Evolutionary conservation across 2,888 invertebrate genomes (phyloP).

Genomic region (Metellina segmentata): DNA sequence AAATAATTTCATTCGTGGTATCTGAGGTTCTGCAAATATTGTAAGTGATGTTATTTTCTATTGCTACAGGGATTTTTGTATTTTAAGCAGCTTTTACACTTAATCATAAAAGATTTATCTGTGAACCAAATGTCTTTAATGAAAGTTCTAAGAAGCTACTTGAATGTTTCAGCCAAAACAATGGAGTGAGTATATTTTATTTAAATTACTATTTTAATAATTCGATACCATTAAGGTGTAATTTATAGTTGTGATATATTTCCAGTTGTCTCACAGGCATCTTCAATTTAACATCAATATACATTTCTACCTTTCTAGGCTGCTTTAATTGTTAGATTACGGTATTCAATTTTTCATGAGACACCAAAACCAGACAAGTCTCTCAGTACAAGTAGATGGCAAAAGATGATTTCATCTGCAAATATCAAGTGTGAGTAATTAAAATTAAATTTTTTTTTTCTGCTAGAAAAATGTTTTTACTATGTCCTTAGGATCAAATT

Average conservation of each 20-base stretch:
- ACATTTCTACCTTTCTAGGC: constrained; percentile 19
- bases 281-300: background rate
- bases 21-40: background rate
- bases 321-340: constrained; percentile 47
- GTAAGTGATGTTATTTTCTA: background rate
- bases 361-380: constrained; percentile 44
- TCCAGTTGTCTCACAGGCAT: background rate
- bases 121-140: constrained; percentile 10
- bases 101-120: background rate
- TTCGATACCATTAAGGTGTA: background rate
- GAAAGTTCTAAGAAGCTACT: constrained; percentile 19
- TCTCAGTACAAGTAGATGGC: constrained; percentile 31
- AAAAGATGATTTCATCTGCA: constrained; percentile 41
- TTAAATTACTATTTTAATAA: background rate
- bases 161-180: constrained; percentile 12
- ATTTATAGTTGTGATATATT: background rate
- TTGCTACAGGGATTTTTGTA: too few species aligned
- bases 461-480: too few species aligned
- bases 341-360: constrained; percentile 12
- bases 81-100: too few species aligned
- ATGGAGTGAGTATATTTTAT: constrained; percentile 34
- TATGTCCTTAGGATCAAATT: too few species aligned
- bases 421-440: constrained; percentile 40
- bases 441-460: background rate
- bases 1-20: background rate